Conservation (phyloP, 2,888 invertebrate species). For the Chymomyza procnemis region DNA sequence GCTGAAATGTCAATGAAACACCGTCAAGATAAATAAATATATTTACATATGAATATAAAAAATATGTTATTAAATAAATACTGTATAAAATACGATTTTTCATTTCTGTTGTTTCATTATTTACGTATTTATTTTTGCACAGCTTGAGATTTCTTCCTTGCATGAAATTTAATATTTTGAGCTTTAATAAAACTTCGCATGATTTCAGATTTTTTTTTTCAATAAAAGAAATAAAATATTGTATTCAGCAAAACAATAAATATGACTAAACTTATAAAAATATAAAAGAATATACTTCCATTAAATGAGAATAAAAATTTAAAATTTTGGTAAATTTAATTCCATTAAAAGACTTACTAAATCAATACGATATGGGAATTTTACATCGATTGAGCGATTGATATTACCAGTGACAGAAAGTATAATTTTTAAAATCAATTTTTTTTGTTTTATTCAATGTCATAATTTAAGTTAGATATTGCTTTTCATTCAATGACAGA, state of each 20-base stretch:
- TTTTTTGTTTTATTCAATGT: no score
- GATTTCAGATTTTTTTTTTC: neutral
- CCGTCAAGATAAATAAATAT: neutral
- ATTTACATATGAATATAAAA: constrained; percentile 2
- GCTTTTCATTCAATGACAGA: no score
- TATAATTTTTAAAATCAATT: no score
- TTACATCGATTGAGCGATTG: no score
- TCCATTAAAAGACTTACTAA: no score
- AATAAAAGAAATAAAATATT: neutral
- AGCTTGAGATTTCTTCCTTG: neutral
- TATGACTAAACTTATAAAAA: neutral
- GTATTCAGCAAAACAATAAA: neutral
- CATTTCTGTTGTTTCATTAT: neutral
- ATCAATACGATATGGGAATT: no score
- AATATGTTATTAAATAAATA: neutral
- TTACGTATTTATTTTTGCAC: neutral
- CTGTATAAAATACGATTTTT: neutral
- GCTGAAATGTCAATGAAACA: constrained; percentile 1
- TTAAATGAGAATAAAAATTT: no score
- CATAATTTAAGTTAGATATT: no score
- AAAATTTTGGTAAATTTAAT: no score
- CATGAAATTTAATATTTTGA: neutral
- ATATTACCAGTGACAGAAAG: no score
- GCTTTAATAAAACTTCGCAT: neutral
- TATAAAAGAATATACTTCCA: no score